These are phyloP conservation scores for Vultur gryphus DNA, from an alignment of 2,797 vertebrate genomes.

Conservation along the genomic window DNA sequence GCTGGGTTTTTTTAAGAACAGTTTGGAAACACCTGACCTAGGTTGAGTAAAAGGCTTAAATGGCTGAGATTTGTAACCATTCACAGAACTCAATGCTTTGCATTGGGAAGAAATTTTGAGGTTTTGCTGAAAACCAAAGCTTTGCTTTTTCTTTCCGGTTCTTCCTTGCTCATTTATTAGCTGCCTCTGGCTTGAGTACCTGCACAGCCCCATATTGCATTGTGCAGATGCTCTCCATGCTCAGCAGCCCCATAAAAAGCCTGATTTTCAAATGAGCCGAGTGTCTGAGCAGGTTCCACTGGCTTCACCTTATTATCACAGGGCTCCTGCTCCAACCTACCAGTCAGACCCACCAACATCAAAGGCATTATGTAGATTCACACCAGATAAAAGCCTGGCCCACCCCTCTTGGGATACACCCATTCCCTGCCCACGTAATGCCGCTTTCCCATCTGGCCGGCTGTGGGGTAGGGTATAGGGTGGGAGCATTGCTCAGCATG, in stretches of 20 bases:
- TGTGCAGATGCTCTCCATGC: not conserved
- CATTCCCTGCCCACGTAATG: not conserved
- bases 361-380: not conserved
- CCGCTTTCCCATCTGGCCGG: not conserved
- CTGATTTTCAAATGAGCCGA: not conserved
- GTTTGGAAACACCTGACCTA: not conserved
- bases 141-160: not conserved
- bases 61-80: not conserved
- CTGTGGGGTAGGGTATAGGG: not conserved
- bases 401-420: not conserved
- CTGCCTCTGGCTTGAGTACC: not conserved
- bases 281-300: constrained; percentile 48
- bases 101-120: not conserved
- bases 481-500: not conserved
- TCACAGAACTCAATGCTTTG: not conserved
- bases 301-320: constrained; percentile 13
- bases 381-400: constrained; percentile 34
- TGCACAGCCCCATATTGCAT: not conserved
- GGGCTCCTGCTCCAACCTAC: not conserved
- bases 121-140: not conserved
- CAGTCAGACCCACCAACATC: constrained; percentile 5
- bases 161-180: not conserved
- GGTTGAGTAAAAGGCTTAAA: not conserved
- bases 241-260: not conserved
- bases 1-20: not conserved